phyloP scores from a whole-genome alignment of 2,888 invertebrate genomes.

The Drosophila kambysellisi region DNA sequence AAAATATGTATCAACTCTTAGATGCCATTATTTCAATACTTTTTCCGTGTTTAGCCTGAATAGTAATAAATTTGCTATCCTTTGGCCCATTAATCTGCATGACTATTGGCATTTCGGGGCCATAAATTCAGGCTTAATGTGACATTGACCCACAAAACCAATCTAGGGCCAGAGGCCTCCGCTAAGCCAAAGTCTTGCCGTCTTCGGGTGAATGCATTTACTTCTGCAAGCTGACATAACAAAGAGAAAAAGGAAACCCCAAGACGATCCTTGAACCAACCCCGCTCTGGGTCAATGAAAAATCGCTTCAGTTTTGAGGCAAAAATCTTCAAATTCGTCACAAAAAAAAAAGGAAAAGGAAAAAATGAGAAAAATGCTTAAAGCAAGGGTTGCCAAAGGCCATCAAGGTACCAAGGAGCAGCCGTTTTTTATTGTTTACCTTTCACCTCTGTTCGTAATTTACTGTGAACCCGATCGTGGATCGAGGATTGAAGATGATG shows the following conservation, averaged over 20 bases:
- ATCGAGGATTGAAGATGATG: slow-evolving; percentile 40
- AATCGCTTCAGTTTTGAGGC: slow-evolving; percentile 77
- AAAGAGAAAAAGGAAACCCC: slow-evolving; percentile 39
- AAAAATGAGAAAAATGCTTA: slow-evolving; percentile 46
- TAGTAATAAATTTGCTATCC: slow-evolving; percentile 3
- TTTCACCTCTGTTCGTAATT: slow-evolving; percentile 83
- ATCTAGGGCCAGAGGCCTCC: slow-evolving; percentile 41
- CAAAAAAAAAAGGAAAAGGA: slow-evolving; percentile 56
- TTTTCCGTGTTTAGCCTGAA: not conserved
- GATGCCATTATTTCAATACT: not conserved
- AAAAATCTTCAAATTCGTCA: slow-evolving; percentile 76
- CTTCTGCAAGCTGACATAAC: slow-evolving; percentile 71
- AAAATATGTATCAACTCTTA: not conserved
- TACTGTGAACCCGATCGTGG: slow-evolving; percentile 78
- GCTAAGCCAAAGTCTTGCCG: slow-evolving; percentile 51
- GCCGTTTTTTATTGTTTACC: slow-evolving; percentile 70
- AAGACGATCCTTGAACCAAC: slow-evolving; percentile 74
- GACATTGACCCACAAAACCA: slow-evolving; percentile 72
- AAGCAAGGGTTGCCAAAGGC: slow-evolving; percentile 73
- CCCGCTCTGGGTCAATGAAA: slow-evolving; percentile 73
- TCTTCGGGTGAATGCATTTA: slow-evolving; percentile 68
- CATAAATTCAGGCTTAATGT: slow-evolving; percentile 70
- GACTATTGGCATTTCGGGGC: slow-evolving; percentile 64
- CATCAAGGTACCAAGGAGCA: slow-evolving; percentile 37
- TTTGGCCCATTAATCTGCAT: slow-evolving; percentile 64